Evolutionary conservation across 64 coral and sea anemone species (phyloP), one percentile per base, ranked within the genome.

Genomic region (Trachythela sp.): DNA sequence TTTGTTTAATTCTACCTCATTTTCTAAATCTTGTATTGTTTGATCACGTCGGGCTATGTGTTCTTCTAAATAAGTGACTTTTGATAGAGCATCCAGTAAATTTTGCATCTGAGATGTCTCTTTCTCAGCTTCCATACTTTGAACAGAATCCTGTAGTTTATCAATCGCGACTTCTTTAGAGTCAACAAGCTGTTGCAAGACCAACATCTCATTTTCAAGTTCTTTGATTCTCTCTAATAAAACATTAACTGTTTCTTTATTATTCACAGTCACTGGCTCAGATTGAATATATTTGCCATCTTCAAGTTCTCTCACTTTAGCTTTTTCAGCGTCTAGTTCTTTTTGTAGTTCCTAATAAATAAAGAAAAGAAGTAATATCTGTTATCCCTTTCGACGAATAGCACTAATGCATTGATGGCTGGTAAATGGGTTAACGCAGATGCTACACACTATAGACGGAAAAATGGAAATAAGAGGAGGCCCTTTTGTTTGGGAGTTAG

Each of bases 71-170:
- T 39, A 17, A 80, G 75, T 80, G 15, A 80, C 75, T 38, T 80
- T 80, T 38, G 75, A 80, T 37, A 80, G 33, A 36, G 75, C 75
- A 80, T 80, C 75, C 31, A 80, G 75, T 35, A 80, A 35, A 80
- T 22, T 39, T 80, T 80, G 75, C 75, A 80, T 80, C 35, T 80
- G 75, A 34, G 75, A 80, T 80, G 75, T 80, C 30, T 80, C 75
- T 80, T 39, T 80, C 75, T 80, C 75, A 80, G 75, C 75, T 0
- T 80, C 75, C 75, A 80, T 80, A 80, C 75, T 37, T 38, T 80
- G 75, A 35, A 80, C 37, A 80, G 37, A 18, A 35, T 80, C 75
- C 18, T 80, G 33, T 38, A 80, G 37, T 38, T 80, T 80, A 22
- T 39, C 37, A 80, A 80, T 80, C 8, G 75, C 75, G 15, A 80